Base-by-base conservation (phyloP, 64 coral and sea anemone species). In the Actinia tenebrosa region DNA sequence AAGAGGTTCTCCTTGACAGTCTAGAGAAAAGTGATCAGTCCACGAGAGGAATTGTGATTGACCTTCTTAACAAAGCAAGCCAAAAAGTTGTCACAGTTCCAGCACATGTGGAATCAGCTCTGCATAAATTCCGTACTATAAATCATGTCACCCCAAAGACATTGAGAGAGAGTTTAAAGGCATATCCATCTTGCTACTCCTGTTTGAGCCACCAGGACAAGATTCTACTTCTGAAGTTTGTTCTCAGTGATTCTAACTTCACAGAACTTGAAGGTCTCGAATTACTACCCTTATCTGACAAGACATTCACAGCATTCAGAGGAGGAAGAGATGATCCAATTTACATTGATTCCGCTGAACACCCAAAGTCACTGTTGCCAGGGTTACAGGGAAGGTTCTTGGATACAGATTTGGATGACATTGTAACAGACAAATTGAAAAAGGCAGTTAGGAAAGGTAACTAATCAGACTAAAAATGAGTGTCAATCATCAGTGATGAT, bases 41-140 rank as follows among this genome's bases (percentile, higher is more conserved):
- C n/a, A 37, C 30, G 30, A 43, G 62, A 10, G 80, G 92, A 47
- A 78, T 89, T 56, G 26, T 91, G 44, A 30, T 61, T 5, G 72
- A 42, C 2, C 56, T 88, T 37, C 84, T 98, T 56, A 60, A 89
- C 10, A 23, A 37, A 52, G 87, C 88, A 9, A 16, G 84, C 25
- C 59, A 87, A 71, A 91, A 83, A 45, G 53, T 94, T 9, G 89
- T 92, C 0, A 60, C 89, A 71, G 44, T 98, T 61, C 96, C 96
- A 16, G 6, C 25, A 44, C 89, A 94, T 84, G 90, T 94, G 23
- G 52, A 89, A 52, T 8, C 84, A 45, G 71, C 85, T 7, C 86
- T 94, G 30, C 13, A 59, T 5, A 18, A 45, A 5, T 90, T 80
- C 17, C 52, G 20, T 53, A 50, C 37, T 3, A 26, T 90, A 22